phyloP scores from a whole-genome alignment of 2,797 vertebrate species.

The Sebastes variabilis region DNA sequence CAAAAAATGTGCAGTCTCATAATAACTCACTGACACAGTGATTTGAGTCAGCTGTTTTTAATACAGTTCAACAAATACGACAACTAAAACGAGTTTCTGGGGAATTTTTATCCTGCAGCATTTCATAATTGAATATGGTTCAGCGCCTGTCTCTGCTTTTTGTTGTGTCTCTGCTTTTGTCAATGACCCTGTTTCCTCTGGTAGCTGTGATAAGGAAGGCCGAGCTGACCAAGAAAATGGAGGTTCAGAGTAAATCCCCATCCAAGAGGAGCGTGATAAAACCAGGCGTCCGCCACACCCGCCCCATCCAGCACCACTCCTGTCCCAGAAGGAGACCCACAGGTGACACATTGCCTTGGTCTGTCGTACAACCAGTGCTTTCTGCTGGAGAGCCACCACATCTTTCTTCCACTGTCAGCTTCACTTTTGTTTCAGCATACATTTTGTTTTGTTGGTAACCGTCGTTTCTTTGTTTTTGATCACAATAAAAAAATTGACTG shows the following conservation, averaged over 20 bases:
- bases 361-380: conserved; percentile 42
- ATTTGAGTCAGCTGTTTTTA: not conserved
- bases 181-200: conserved; percentile 57
- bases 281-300: conserved; percentile 92
- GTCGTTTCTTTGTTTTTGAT: conserved; percentile 18
- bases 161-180: conserved; percentile 26
- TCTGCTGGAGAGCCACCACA: conserved; percentile 85
- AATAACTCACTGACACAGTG: not conserved
- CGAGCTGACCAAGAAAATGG: conserved; percentile 96
- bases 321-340: conserved; percentile 97
- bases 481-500: conserved; percentile 48
- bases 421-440: conserved; percentile 63
- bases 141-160: not conserved
- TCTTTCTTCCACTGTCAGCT: conserved; percentile 78
- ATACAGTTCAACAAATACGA: not conserved
- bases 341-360: conserved; percentile 85
- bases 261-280: conserved; percentile 95
- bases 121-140: not conserved
- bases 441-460: conserved; percentile 29
- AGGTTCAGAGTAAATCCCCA: conserved; percentile 94
- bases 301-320: conserved; percentile 94
- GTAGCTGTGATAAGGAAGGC: conserved; percentile 97
- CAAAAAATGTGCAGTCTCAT: not conserved
- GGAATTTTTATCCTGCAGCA: not conserved
- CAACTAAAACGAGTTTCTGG: not conserved